Evolutionary conservation across 2,888 invertebrate genomes (phyloP), one percentile per base, ranked within the genome.

Genomic region (Drosophila heteroneura): DNA sequence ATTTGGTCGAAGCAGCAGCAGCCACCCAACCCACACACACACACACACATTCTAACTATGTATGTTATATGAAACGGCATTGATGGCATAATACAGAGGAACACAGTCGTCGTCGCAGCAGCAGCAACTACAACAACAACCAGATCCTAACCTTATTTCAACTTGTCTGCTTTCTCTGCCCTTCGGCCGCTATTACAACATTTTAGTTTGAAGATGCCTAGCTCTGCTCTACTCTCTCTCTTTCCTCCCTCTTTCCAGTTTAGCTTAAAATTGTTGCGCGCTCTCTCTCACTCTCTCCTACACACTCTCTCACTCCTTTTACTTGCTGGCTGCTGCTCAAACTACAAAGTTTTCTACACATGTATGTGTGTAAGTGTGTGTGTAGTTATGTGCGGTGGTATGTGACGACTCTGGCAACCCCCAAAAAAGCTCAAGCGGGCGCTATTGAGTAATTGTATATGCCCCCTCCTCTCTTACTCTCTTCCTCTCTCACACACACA

Each of bases 381-480:
- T 74, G 74, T 66, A 67, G 70, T 66, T 84, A 67, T 75, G 72
- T 76, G 74, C 79, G 74, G 16, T 26, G 67, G 70, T 82, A 79
- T 69, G 80, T 70, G 77, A 79, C 51, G 74, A 70, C 54, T 69
- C 79, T 57, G 81, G 76, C 81, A 77, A 90, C 85, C 90, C 90
- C 86, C 84, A 83, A 90, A 83, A 83, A 85, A 78, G 86, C 85
- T 85, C 83, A 83, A 85, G 79, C 79, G 77, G 83, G 76, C 74
- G 90, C 81, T 88, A 90, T 86, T 86, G 90, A 86, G 90, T 86
- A 86, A 86, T 90, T 86, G 89, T 86, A 77, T 79, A 81, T 79
- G 73, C 51, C 65, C 61, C 59, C 53, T 57, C 57, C 53, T 44
- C 41, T 41, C 30, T 39, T 53, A 39, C 59, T 35, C 32, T 57